Percentiles rank a stretch among this genome's conserved stretches.
Conservation (phyloP, 35 echinoderm and acorn worm species). For the Diadema setosum region DNA sequence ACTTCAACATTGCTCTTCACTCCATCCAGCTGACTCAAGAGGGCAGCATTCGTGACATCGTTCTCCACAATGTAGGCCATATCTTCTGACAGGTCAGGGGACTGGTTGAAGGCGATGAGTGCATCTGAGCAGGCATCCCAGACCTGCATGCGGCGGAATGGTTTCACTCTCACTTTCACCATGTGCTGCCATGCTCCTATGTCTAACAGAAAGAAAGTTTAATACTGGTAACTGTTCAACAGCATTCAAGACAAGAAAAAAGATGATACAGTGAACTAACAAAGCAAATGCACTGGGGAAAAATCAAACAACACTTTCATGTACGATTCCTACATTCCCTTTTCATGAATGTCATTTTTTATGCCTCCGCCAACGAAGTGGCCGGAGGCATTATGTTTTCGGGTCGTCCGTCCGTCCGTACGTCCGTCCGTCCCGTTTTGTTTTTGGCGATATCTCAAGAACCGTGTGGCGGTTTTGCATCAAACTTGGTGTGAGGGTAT, state of each 20-base stretch:
- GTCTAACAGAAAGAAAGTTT: neutral
- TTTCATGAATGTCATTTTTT: too few species aligned
- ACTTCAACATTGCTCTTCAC: slow-evolving; percentile 57
- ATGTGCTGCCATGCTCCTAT: slow-evolving; percentile 87
- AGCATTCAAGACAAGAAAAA: neutral
- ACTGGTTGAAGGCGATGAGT: slow-evolving; percentile 79
- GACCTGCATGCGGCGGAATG: slow-evolving; percentile 84
- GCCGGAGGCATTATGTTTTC: too few species aligned
- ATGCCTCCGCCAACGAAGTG: too few species aligned
- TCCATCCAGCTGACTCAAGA: slow-evolving; percentile 48
- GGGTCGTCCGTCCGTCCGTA: too few species aligned
- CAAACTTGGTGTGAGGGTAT: too few species aligned
- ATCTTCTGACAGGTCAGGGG: slow-evolving; percentile 54
- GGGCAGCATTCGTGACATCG: slow-evolving; percentile 67
- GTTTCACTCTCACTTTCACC: slow-evolving; percentile 57
- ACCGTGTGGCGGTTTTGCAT: too few species aligned
- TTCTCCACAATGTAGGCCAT: slow-evolving; percentile 94
- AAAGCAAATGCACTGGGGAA: too few species aligned
- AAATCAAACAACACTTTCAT: too few species aligned
- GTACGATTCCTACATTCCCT: too few species aligned
- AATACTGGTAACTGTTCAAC: neutral
- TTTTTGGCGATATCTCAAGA: too few species aligned
- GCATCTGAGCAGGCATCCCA: slow-evolving; percentile 99
- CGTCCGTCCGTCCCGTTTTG: too few species aligned
- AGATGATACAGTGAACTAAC: too few species aligned